These are phyloP conservation scores for roundworm (Caenorhabditis elegans) DNA, from an alignment of 1,140 invertebrate species.

Conservation along the genomic window DNA sequence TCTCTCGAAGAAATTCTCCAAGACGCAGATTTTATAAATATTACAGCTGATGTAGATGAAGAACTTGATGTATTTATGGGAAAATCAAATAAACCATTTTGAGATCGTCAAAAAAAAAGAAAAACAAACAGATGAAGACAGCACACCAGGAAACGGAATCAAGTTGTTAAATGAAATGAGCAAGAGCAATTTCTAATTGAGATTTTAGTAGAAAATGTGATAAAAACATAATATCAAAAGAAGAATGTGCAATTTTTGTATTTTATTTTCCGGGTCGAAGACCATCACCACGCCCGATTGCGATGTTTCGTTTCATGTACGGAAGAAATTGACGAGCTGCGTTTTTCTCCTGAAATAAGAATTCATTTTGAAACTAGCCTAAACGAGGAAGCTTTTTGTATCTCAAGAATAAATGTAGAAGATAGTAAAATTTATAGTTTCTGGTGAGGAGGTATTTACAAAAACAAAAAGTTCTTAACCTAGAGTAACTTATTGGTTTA, in stretches of 20 bases:
- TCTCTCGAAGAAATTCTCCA: background rate
- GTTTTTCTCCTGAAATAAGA: constrained; percentile 11
- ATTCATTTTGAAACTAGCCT: background rate
- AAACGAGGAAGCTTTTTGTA: too few species aligned
- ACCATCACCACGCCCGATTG: constrained; percentile 41
- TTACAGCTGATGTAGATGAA: background rate
- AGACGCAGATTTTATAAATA: background rate
- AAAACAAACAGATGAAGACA: background rate
- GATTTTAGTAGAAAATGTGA: background rate
- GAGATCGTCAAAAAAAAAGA: background rate
- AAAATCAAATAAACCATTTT: constrained; percentile 31
- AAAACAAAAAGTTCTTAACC: too few species aligned
- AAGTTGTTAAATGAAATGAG: background rate
- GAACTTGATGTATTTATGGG: constrained; percentile 9
- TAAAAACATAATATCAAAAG: background rate
- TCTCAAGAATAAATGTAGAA: too few species aligned
- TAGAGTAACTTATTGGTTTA: too few species aligned
- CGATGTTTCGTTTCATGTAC: constrained; percentile 39
- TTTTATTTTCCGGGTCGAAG: constrained; percentile 39
- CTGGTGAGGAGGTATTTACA: too few species aligned
- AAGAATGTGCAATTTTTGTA: background rate
- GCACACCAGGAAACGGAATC: background rate
- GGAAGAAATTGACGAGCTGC: background rate
- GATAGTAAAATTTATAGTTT: too few species aligned
- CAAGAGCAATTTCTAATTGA: background rate